Evolutionary conservation across 2,888 invertebrate species (phyloP), one percentile per base, ranked within the genome.

Genomic region (Conistra vaccinii): DNA sequence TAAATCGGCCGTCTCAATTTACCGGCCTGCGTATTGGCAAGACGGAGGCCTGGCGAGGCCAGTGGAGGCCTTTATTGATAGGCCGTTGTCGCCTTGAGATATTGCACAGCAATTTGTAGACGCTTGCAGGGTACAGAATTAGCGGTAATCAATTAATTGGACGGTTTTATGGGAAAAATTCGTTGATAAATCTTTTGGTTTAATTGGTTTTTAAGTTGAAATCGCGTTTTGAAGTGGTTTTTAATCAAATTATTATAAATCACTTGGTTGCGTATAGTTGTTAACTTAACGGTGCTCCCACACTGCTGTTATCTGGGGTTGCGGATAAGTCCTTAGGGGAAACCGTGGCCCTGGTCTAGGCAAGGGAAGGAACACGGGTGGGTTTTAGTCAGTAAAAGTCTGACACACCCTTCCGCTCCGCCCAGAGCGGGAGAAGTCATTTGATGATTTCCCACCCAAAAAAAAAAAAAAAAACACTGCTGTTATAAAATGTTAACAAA

Each of bases 71-170:
- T 89, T 93, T 95, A 95, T 95, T 95, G 95, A 95, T 95, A 94
- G 95, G 93, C 92, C 89, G 92, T 93, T 94, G 94, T 95, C 94
- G 92, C 90, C 91, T 88, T 94, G 95, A 95, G 93, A 93, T 94
- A 95, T 92, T 79, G 93, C 90, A 80, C 69, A 71, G 89, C 93
- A 92, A 93, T 94, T 94, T 94, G 94, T 91, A 91, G 85, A 65
- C 61, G 78, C 82, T 87, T 80, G 87, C 76, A 72, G 55, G 51
- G 67, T 51, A 79, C 83, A 67, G 73, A 69, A 87, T 91, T 91
- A 90, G 87, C 81, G 85, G 83, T 87, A 87, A 91, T 91, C 89
- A 89, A 91, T 89, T 89, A 88, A 83, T 74, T 76, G 76, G 71
- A 78, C 58, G 61, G 80, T 83, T 85, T 82, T 67, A 83, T 68